Percentiles rank a stretch among this genome's conserved stretches.
phyloP scores from a whole-genome alignment of 2,888 invertebrate genomes.

The Diaperis boleti region DNA sequence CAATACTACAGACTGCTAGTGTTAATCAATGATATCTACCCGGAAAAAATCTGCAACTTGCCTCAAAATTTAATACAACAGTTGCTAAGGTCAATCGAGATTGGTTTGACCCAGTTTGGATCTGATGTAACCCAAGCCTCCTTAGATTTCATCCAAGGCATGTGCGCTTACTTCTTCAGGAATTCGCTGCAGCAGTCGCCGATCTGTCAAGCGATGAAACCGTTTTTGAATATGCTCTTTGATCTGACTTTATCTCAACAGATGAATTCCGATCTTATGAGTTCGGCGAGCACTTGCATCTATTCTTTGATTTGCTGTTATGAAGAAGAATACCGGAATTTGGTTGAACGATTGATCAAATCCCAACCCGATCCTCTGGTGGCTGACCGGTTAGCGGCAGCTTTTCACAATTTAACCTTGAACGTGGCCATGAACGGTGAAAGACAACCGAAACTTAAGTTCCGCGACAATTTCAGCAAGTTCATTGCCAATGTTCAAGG shows the following conservation, averaged over 20 bases:
- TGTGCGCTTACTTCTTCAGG: constrained; percentile 68
- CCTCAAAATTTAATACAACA: constrained; percentile 68
- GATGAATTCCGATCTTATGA: constrained; percentile 74
- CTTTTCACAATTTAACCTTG: constrained; percentile 78
- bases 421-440: constrained; percentile 75
- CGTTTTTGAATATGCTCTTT: constrained; percentile 71
- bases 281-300: constrained; percentile 72
- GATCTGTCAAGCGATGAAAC: constrained; percentile 58
- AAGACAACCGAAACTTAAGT: constrained; percentile 74
- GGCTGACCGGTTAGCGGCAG: constrained; percentile 77
- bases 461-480: constrained; percentile 83
- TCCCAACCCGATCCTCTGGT: constrained; percentile 74
- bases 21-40: constrained; percentile 75
- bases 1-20: constrained; percentile 75
- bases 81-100: constrained; percentile 70
- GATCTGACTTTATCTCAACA: constrained; percentile 75
- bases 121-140: constrained; percentile 71
- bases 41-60: constrained; percentile 71
- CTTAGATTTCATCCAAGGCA: constrained; percentile 71
- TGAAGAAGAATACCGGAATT: constrained; percentile 72
- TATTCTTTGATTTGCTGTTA: constrained; percentile 78
- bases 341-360: constrained; percentile 72
- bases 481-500: constrained; percentile 84
- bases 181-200: constrained; percentile 55
- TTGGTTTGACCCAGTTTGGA: constrained; percentile 73